Base-by-base conservation (phyloP, 2,797 vertebrate genomes). In the Semotilus atromaculatus region DNA sequence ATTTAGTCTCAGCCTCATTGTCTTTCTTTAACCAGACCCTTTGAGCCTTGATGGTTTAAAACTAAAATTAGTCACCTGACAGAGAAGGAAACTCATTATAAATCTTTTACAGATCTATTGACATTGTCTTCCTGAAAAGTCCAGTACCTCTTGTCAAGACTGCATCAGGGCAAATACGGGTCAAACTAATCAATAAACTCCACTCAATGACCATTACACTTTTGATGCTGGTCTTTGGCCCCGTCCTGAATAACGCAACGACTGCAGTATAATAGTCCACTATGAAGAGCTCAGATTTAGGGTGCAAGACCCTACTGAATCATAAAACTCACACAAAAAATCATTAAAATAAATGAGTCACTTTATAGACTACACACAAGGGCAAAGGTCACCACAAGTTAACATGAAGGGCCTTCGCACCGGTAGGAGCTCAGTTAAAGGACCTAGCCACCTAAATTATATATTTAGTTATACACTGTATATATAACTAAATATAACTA, bases 161-260 rank as follows among this genome's bases (percentile, higher is more conserved):
- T 23, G 43, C 23, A 48, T 38, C 1, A 3, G 45, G 43, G 2
- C n/a, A 66, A 76, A 14, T 62, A 53, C 10, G 0, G 31, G 62
- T 76, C 31, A 83, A 83, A 83, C 45, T 14, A 31, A 83, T 76
- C 72, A 6, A 83, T 67, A 40, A 76, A 76, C 53, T 55, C 43
- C n/a, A 40, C n/a, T 67, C 3, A 2, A 75, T 66, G 43, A 36
- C 62, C 21, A 2, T 10, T 48, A 40, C n/a, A 29, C 29, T 34
- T 48, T 31, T 14, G 38, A 36, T 26, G 29, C 29, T 51, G 38
- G 3, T 72, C 80, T 82, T 45, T 72, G 26, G 5, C 55, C 68
- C 5, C 18, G 1, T 64, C 23, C 58, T 48, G 6, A 66, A 66
- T 29, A 45, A 58, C 7, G 0, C 23, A 31, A 29, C 23, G 29